phyloP scores from a whole-genome alignment of 2,888 invertebrate genomes.

The Caenorhabditis japonica region DNA sequence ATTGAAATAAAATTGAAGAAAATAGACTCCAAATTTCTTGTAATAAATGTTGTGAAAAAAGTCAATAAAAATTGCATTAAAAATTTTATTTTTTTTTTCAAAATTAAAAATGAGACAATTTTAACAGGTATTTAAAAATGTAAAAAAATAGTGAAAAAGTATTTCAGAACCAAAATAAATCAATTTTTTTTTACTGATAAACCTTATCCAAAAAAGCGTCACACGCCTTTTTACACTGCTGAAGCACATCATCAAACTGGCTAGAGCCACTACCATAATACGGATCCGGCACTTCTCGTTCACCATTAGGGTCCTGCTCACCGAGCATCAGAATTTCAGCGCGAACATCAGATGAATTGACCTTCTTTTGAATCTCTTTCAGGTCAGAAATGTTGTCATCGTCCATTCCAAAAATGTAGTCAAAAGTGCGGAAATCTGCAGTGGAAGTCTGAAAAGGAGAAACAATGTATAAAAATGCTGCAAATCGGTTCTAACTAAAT shows the following conservation, averaged over 20 bases:
- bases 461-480: too few relatives aligned
- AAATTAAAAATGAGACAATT: conserved; percentile 1
- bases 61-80: neutral
- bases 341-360: conserved; percentile 79
- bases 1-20: conserved; percentile 1
- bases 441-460: conserved; percentile 83
- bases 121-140: neutral
- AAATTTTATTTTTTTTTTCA: conserved; percentile 1
- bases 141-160: neutral
- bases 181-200: conserved; percentile 8
- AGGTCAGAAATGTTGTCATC: conserved; percentile 83
- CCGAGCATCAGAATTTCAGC: conserved; percentile 88
- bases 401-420: conserved; percentile 96
- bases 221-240: conserved; percentile 84
- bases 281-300: conserved; percentile 85
- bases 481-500: too few relatives aligned
- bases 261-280: conserved; percentile 85
- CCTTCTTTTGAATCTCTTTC: conserved; percentile 62
- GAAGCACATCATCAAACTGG: conserved; percentile 84
- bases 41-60: neutral
- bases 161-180: conserved; percentile 2
- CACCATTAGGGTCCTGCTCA: conserved; percentile 84
- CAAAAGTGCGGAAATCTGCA: conserved; percentile 86
- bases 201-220: conserved; percentile 81
- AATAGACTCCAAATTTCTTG: neutral